phyloP scores from a whole-genome alignment of 2,113 vertebrate genomes.

The Naja naja region DNA sequence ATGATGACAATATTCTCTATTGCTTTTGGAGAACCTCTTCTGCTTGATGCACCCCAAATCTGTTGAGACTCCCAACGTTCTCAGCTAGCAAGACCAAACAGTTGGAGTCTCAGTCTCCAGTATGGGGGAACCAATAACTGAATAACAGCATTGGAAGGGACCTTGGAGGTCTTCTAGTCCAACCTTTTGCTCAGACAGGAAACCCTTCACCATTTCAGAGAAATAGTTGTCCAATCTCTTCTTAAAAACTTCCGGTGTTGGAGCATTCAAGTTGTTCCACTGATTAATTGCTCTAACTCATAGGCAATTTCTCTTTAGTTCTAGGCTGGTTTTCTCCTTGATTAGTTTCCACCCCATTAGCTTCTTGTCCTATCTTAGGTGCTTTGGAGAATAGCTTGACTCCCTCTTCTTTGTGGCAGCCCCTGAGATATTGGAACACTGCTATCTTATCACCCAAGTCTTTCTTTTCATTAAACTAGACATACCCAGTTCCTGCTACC shows the following conservation, averaged over 20 bases:
- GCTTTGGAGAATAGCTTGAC: too few relatives aligned
- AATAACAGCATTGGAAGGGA: background rate
- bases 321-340: too few relatives aligned
- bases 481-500: background rate
- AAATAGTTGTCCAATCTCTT: too few relatives aligned
- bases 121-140: background rate
- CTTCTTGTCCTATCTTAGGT: too few relatives aligned
- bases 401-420: background rate
- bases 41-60: background rate
- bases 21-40: background rate
- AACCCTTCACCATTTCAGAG: too few relatives aligned
- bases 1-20: background rate
- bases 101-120: background rate
- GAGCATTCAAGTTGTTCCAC: too few relatives aligned
- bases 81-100: background rate
- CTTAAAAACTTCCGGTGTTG: too few relatives aligned
- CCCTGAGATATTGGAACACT: background rate
- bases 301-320: too few relatives aligned
- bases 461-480: background rate
- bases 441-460: background rate
- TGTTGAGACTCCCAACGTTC: background rate
- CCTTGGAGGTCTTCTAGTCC: background rate
- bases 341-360: too few relatives aligned
- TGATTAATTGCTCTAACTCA: too few relatives aligned
- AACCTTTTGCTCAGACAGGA: too few relatives aligned